These are phyloP conservation scores for Carcinoscorpius rotundicauda DNA, from an alignment of 1,140 invertebrate genomes.

Conservation along the genomic window DNA sequence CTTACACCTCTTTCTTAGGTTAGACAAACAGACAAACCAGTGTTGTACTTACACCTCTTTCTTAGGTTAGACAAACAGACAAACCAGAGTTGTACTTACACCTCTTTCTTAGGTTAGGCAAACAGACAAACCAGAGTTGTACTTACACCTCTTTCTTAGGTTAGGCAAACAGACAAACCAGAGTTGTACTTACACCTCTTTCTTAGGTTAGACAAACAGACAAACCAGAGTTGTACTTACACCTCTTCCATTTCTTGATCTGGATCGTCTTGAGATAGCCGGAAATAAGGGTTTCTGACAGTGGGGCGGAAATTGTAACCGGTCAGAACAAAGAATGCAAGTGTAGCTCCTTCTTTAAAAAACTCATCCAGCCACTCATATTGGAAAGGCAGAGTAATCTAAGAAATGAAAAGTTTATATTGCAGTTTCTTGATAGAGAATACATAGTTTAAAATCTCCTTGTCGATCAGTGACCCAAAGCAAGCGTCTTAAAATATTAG, in stretches of 20 bases:
- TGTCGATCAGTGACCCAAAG: too few species aligned
- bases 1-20: conserved; percentile 46
- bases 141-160: neutral
- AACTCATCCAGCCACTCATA: conserved; percentile 93
- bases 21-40: too few species aligned
- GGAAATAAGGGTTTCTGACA: conserved; percentile 90
- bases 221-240: conserved; percentile 29
- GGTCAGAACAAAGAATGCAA: conserved; percentile 93
- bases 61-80: too few species aligned
- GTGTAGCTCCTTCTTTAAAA: conserved; percentile 85
- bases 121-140: too few species aligned
- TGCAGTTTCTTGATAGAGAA: too few species aligned
- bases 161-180: too few species aligned
- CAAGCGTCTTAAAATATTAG: too few species aligned
- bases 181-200: neutral
- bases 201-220: too few species aligned
- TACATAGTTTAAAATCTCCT: too few species aligned
- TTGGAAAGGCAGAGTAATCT: conserved; percentile 90
- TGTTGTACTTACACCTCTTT: too few species aligned
- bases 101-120: too few species aligned
- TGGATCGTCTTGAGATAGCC: conserved; percentile 59
- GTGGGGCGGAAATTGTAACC: conserved; percentile 93
- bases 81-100: too few species aligned
- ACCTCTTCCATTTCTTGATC: conserved; percentile 66
- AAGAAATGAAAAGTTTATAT: neutral